These are phyloP conservation scores for Rhyacichthys aspro DNA, from an alignment of 2,797 vertebrate species.

Conservation along the genomic window DNA sequence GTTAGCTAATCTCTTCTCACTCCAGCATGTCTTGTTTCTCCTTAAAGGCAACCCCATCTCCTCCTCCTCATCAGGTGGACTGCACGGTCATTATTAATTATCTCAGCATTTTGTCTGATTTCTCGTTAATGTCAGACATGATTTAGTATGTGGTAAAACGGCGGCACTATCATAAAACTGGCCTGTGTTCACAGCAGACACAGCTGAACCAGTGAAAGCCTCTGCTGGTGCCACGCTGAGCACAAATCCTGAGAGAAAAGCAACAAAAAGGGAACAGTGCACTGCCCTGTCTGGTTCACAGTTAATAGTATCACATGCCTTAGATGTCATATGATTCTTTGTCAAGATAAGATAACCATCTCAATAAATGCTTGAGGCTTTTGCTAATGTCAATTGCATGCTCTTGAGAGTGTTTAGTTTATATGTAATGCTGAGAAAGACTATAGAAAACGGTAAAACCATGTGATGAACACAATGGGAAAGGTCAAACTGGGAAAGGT, in stretches of 20 bases:
- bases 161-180: neutral
- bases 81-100: neutral
- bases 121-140: neutral
- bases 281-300: constrained; percentile 46
- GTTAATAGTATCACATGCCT: constrained; percentile 65
- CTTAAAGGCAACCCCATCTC: neutral
- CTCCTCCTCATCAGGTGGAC: neutral
- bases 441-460: constrained; percentile 17
- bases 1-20: too few species aligned
- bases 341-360: constrained; percentile 44
- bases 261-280: constrained; percentile 47
- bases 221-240: constrained; percentile 18
- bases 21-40: too few species aligned
- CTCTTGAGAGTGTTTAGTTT: constrained; percentile 26
- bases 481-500: constrained; percentile 9
- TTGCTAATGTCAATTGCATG: constrained; percentile 27
- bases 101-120: constrained; percentile 9
- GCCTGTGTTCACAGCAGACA: neutral
- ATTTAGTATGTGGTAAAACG: neutral
- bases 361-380: constrained; percentile 28
- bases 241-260: constrained; percentile 22
- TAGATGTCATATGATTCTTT: constrained; percentile 65
- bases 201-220: neutral
- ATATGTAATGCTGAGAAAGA: constrained; percentile 12
- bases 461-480: constrained; percentile 32